Evolutionary conservation across 2,888 invertebrate genomes (phyloP), one percentile per base, ranked within the genome.

Genomic region (Napeogenes sylphis): DNA sequence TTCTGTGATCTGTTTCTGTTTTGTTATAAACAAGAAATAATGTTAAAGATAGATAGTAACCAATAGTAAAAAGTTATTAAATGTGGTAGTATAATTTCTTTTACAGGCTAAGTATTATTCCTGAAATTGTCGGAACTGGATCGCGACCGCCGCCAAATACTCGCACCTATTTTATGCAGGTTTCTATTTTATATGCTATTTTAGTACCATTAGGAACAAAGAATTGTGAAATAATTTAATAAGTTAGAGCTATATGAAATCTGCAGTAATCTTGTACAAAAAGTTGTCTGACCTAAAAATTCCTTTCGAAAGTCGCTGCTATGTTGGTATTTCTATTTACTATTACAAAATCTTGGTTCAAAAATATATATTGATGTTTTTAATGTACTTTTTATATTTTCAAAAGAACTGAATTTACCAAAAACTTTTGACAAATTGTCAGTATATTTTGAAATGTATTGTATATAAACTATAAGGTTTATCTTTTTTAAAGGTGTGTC

Each of bases 131-230:
- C 1, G 33, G 71, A 70, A 59, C 35, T 8, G 53, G 59, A 35
- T 46, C 56, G 21, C 62, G 35, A 14, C 70, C 59, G 5, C 73
- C 73, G 14, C 63, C 70, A 46, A 81, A 82, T 66, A 45, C 82
- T 56, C 76, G 71, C 53, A 88, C 87, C 2, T 86, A 82, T 68
- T 90, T 85, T 65, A 90, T 90, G 87, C 89, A 89, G 89, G 89
- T 79, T 45, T 42, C 42, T 35, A 6, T 35, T 35, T 21, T 47
- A 56, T 56, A 4, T 42, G 35, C 5, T 33, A 45, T 46, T 33
- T 13, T 46, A n/a, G 21, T 2, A 32, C 5, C 32, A 59, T 42
- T 55, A 45, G 8, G 14, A 51, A 51, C n/a, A 51, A 51, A 30
- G 30, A 10, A 51, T 30, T 51, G 21, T 42, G 12, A 12, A 42